Evolutionary conservation across 2,113 vertebrate genomes (phyloP).

Genomic region (Crotophaga sulcirostris): DNA sequence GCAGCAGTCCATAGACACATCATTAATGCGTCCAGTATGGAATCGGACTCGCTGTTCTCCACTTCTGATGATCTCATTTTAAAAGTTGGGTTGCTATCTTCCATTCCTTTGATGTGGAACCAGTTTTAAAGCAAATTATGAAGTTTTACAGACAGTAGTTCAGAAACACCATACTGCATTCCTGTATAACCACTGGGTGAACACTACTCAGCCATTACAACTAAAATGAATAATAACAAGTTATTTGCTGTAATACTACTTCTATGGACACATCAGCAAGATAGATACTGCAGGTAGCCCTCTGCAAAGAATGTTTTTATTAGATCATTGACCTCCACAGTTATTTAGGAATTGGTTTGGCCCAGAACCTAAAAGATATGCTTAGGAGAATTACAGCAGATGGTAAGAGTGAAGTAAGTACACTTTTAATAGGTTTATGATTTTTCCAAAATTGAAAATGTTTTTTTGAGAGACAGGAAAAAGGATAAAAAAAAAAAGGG

Average conservation of each 20-base stretch:
- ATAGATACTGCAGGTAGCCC: background rate
- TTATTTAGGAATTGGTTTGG: background rate
- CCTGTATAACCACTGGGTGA: background rate
- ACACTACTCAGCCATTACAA: background rate
- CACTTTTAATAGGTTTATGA: background rate
- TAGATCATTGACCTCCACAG: background rate
- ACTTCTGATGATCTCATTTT: background rate
- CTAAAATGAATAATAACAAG: no score
- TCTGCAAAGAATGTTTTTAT: background rate
- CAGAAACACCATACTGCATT: background rate
- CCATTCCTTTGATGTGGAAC: background rate
- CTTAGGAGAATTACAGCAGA: background rate
- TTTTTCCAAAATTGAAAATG: background rate
- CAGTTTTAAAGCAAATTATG: background rate
- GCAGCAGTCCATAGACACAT: background rate
- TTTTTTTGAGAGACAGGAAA: background rate
- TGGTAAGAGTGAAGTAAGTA: background rate
- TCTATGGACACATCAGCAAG: background rate
- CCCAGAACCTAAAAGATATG: background rate
- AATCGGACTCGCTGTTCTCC: background rate
- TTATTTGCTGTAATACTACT: background rate
- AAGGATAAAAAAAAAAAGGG: background rate
- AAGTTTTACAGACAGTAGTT: background rate
- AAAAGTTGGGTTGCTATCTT: background rate
- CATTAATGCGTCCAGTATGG: background rate